Evolutionary conservation across 2,888 invertebrate genomes (phyloP).

Genomic region (Ctena decussata): DNA sequence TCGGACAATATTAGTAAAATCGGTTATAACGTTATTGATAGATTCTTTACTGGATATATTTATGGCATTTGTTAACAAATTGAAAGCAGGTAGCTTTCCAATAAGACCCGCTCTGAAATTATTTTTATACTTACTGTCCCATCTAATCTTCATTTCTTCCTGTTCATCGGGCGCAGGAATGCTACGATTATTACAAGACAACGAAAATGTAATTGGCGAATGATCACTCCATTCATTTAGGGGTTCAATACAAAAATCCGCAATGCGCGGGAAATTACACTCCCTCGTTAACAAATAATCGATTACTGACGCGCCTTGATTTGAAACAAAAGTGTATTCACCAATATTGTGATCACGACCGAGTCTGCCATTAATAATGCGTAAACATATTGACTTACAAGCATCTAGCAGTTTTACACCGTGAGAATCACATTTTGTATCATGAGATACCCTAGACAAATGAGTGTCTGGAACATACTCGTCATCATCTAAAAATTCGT

Average conservation of each 20-base stretch:
- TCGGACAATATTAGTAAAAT: no score
- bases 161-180: neutral
- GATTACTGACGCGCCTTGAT: neutral
- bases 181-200: neutral
- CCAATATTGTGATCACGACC: neutral
- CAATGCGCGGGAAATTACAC: no score
- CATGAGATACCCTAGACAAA: neutral
- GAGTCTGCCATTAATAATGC: conserved; percentile 11
- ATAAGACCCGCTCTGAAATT: conserved; percentile 10
- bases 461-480: conserved; percentile 1
- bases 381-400: conserved; percentile 5
- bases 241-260: neutral
- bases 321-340: neutral
- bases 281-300: no score
- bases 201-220: conserved; percentile 1
- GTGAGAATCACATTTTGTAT: neutral
- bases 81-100: conserved; percentile 3
- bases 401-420: neutral
- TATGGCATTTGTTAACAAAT: neutral
- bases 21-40: no score
- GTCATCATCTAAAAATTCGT: neutral
- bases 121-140: neutral
- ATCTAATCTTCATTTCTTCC: neutral
- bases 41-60: no score
- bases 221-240: conserved; percentile 8